Conservation (phyloP, 2,113 vertebrate species). For the Podarcis raffonei region DNA sequence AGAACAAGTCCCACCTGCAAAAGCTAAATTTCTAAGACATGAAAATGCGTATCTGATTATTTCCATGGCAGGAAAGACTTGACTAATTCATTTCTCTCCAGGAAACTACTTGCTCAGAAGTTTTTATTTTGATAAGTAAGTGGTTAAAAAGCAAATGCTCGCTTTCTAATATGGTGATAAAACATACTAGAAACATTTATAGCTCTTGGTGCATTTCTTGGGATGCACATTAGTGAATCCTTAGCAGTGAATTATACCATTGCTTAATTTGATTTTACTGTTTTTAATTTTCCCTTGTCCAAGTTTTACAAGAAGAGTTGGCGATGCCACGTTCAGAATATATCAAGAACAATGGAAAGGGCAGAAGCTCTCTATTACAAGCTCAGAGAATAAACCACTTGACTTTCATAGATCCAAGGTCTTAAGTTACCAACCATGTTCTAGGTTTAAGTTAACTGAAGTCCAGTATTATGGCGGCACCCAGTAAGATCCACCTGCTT, state of each 20-base stretch:
- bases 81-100: conserved; percentile 51
- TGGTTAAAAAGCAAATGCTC: conserved; percentile 63
- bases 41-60: conserved; percentile 24
- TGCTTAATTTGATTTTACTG: conserved; percentile 61
- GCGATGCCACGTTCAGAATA: neutral
- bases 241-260: conserved; percentile 51
- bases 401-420: conserved; percentile 3
- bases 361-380: neutral
- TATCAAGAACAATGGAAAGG: neutral
- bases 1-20: neutral
- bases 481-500: neutral
- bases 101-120: conserved; percentile 50
- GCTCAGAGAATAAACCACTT: neutral
- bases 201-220: conserved; percentile 51
- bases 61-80: conserved; percentile 28
- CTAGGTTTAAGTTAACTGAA: neutral
- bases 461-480: neutral
- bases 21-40: neutral
- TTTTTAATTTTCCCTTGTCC: conserved; percentile 53
- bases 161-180: conserved; percentile 61
- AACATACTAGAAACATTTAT: conserved; percentile 70
- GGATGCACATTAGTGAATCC: conserved; percentile 67
- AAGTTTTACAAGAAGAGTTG: conserved; percentile 5
- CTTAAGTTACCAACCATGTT: neutral
- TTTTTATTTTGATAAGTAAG: conserved; percentile 64